Evolutionary conservation across 2,113 vertebrate species (phyloP).

Genomic region (Petromus typicus): DNA sequence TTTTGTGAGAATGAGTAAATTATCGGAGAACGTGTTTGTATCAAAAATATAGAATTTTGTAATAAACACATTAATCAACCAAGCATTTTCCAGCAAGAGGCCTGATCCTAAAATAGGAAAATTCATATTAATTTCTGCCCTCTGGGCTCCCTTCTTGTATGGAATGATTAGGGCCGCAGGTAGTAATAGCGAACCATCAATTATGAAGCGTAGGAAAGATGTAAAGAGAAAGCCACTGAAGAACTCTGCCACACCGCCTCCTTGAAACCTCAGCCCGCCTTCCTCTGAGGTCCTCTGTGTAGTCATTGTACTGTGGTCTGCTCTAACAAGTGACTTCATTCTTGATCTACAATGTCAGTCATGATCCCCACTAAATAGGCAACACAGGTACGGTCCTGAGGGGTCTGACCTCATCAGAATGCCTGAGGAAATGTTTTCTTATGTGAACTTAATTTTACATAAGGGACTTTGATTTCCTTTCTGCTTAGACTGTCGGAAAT

Average conservation of each 20-base stretch:
- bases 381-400: not conserved
- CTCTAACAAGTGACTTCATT: not conserved
- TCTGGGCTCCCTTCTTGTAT: not conserved
- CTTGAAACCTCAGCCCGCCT: too few relatives aligned
- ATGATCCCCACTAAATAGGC: not conserved
- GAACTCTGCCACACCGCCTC: not conserved
- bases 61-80: conserved; percentile 78
- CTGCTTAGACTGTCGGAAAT: not conserved
- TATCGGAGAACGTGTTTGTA: conserved; percentile 73
- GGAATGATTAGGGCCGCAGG: not conserved
- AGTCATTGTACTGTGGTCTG: not conserved
- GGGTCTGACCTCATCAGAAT: not conserved
- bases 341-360: not conserved
- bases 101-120: not conserved
- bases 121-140: not conserved
- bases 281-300: not conserved
- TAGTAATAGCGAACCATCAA: not conserved
- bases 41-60: conserved; percentile 74
- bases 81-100: conserved; percentile 52
- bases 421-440: not conserved
- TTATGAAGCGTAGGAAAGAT: not conserved
- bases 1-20: conserved; percentile 79
- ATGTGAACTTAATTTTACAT: not conserved
- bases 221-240: not conserved
- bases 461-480: not conserved